phyloP scores from a whole-genome alignment of 2,888 invertebrate genomes.

The Drosophila kanekoi region DNA sequence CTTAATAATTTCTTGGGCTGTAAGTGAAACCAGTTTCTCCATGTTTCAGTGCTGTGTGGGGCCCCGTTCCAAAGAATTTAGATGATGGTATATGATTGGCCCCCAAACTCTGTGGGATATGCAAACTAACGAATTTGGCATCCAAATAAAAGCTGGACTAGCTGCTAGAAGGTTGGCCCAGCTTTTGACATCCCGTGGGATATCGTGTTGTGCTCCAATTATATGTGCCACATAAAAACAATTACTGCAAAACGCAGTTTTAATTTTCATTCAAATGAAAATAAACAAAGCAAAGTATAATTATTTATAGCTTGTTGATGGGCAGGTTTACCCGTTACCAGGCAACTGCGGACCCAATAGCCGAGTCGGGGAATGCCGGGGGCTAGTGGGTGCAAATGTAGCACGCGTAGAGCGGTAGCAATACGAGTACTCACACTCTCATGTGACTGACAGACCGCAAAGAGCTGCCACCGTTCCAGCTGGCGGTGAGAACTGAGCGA shows the following conservation, averaged over 20 bases:
- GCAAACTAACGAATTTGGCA: neutral
- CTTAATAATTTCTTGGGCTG: constrained; percentile 64
- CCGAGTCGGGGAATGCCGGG: neutral
- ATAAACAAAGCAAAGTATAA: constrained; percentile 39
- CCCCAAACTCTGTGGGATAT: neutral
- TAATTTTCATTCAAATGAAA: constrained; percentile 21
- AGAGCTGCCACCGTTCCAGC: constrained; percentile 27
- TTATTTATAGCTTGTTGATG: constrained; percentile 44
- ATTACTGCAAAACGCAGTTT: neutral
- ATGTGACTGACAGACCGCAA: constrained; percentile 68
- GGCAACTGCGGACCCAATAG: constrained; percentile 29
- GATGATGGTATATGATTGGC: neutral
- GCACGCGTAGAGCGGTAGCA: constrained; percentile 48
- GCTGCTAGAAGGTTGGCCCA: neutral
- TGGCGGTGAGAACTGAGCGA: constrained; percentile 5
- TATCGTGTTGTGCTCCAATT: constrained; percentile 1
- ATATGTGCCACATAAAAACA: neutral
- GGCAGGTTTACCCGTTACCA: constrained; percentile 25
- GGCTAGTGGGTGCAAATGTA: constrained; percentile 33
- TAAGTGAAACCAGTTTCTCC: constrained; percentile 69
- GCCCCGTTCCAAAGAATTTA: neutral
- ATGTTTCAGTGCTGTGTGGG: neutral
- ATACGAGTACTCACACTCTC: constrained; percentile 11
- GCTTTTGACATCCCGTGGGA: neutral
- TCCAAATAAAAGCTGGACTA: neutral